These are phyloP conservation scores for Coluber constrictor DNA, from an alignment of 2,797 vertebrate species.

Conservation along the genomic window DNA sequence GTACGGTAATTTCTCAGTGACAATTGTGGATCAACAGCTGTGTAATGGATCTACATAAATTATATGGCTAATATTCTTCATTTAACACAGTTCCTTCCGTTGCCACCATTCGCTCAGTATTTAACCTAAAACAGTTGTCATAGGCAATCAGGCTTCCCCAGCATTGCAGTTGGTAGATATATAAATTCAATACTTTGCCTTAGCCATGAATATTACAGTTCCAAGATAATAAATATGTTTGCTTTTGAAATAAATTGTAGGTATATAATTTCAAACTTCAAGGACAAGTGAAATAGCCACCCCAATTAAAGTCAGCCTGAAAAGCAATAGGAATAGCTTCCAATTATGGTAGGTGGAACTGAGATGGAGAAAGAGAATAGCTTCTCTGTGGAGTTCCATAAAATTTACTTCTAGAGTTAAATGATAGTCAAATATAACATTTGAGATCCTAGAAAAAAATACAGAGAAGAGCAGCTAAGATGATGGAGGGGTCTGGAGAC, in stretches of 20 bases:
- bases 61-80: slow-evolving; percentile 9
- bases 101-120: slow-evolving; percentile 18
- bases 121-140: slow-evolving; percentile 45
- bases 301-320: not conserved
- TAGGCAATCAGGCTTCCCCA: slow-evolving; percentile 16
- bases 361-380: not conserved
- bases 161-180: not conserved
- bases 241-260: not conserved
- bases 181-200: slow-evolving; percentile 13
- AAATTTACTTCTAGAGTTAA: not conserved
- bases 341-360: not conserved
- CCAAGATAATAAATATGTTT: not conserved
- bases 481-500: not conserved
- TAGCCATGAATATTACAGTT: not conserved
- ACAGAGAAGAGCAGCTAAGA: not conserved
- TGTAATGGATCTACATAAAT: slow-evolving; percentile 19
- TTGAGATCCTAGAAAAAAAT: not conserved
- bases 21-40: slow-evolving; percentile 11
- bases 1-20: not conserved
- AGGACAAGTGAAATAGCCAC: not conserved
- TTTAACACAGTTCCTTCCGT: slow-evolving; percentile 29
- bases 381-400: not conserved
- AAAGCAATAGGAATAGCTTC: not conserved
- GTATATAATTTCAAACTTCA: not conserved
- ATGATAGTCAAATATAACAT: not conserved